Evolutionary conservation across 2,797 vertebrate species (phyloP).

Genomic region (Acanthiza pusilla): DNA sequence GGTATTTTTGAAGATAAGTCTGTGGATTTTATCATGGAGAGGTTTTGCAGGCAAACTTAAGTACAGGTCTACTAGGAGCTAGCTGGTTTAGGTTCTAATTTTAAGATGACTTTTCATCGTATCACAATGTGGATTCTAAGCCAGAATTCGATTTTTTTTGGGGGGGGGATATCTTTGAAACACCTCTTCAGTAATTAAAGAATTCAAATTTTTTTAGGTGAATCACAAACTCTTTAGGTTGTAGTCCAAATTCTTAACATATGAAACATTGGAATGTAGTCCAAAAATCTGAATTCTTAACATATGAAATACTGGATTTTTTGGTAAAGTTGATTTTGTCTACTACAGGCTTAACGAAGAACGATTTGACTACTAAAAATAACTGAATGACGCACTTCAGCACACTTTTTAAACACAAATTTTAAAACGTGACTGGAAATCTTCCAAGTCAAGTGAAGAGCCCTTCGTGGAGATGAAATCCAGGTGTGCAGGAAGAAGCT

Average conservation of each 20-base stretch:
- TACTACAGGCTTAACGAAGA: background rate
- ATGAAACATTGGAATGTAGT: too few relatives aligned
- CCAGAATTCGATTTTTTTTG: background rate
- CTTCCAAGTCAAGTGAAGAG: too few relatives aligned
- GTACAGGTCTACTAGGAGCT: background rate
- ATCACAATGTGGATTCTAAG: background rate
- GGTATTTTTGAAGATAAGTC: background rate
- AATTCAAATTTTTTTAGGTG: background rate
- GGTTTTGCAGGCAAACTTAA: background rate
- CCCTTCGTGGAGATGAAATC: rapidly evolving
- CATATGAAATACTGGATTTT: rapidly evolving
- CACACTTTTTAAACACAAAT: too few relatives aligned
- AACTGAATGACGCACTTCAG: rapidly evolving
- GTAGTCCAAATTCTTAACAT: background rate
- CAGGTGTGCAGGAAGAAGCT: background rate
- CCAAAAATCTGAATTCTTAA: background rate
- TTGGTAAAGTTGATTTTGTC: background rate
- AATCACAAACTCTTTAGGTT: background rate
- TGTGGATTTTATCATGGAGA: background rate
- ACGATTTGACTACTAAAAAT: background rate
- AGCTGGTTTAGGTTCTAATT: background rate
- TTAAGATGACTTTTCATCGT: background rate
- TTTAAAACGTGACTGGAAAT: background rate
- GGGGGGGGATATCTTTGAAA: background rate
- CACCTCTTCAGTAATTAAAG: background rate